A percentile compares a stretch with the other conserved stretches of the same genome.
Evolutionary conservation across 2,113 vertebrate genomes (phyloP).

Genomic region (Mus spicilegus): DNA sequence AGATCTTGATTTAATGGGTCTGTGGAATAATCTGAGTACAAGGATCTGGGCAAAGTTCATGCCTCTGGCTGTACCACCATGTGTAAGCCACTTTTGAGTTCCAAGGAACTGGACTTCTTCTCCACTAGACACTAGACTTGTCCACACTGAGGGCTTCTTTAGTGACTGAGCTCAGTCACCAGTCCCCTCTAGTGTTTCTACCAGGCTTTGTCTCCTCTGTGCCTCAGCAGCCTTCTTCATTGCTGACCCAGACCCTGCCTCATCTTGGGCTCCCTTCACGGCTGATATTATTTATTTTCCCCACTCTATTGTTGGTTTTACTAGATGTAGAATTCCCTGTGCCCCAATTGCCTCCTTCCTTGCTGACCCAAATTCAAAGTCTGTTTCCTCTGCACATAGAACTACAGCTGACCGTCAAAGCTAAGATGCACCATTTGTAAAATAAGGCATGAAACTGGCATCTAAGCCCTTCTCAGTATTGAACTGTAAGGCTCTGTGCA

Average conservation of each 20-base stretch:
- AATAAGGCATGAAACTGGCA: background rate
- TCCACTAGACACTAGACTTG: background rate
- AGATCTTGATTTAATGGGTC: background rate
- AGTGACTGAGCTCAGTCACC: background rate
- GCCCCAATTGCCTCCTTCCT: background rate
- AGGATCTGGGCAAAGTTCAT: background rate
- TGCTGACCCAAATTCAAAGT: background rate
- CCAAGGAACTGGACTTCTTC: background rate
- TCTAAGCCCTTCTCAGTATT: background rate
- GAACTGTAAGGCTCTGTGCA: background rate
- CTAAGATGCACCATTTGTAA: background rate
- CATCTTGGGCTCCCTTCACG: background rate
- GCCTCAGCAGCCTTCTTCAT: background rate
- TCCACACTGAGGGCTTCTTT: background rate
- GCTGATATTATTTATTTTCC: background rate
- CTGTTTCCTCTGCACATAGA: background rate
- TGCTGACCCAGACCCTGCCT: background rate
- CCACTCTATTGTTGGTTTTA: background rate
- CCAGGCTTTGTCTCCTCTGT: background rate
- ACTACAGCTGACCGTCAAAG: background rate
- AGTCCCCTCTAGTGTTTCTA: background rate
- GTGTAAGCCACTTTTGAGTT: background rate
- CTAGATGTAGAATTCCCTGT: background rate
- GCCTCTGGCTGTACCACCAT: background rate
- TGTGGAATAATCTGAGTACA: background rate